Percentiles rank a stretch among this genome's conserved stretches.
phyloP scores from a whole-genome alignment of 2,888 invertebrate genomes.

The Hydrotaea diabolus region DNA sequence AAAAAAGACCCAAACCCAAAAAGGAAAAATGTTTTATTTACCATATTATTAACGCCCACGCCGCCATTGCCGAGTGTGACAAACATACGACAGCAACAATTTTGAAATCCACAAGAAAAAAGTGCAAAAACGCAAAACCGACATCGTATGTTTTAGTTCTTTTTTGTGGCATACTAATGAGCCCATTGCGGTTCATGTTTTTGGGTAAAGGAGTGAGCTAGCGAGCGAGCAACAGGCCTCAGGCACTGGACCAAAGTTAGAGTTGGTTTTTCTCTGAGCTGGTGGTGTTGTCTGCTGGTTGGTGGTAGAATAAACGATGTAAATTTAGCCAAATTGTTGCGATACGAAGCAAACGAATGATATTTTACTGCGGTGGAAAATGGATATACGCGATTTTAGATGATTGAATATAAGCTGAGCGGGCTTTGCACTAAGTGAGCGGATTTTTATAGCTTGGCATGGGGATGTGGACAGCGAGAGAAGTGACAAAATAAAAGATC shows the following conservation, averaged over 20 bases:
- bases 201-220: too few species aligned
- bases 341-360: neutral
- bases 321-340: conserved; percentile 12
- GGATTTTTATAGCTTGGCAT: too few species aligned
- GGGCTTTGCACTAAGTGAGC: neutral
- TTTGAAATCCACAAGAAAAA: conserved; percentile 15
- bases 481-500: too few species aligned
- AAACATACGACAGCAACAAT: conserved; percentile 26
- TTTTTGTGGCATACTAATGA: conserved; percentile 35
- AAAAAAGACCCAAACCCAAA: neutral
- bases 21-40: conserved; percentile 33
- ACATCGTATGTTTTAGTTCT: neutral
- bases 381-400: neutral
- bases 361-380: neutral
- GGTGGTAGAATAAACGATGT: conserved; percentile 8
- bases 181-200: conserved; percentile 9
- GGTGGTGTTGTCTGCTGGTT: neutral
- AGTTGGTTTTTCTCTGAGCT: neutral
- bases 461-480: too few species aligned
- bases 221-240: conserved; percentile 5
- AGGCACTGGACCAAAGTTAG: conserved; percentile 33
- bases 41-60: conserved; percentile 40
- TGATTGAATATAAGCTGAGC: conserved; percentile 17
- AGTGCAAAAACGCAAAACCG: neutral
- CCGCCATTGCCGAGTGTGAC: conserved; percentile 10